Percentiles rank a stretch among this genome's conserved stretches.
Conservation (phyloP, 2,888 invertebrate species). For the Drosophila atroscutellata region DNA sequence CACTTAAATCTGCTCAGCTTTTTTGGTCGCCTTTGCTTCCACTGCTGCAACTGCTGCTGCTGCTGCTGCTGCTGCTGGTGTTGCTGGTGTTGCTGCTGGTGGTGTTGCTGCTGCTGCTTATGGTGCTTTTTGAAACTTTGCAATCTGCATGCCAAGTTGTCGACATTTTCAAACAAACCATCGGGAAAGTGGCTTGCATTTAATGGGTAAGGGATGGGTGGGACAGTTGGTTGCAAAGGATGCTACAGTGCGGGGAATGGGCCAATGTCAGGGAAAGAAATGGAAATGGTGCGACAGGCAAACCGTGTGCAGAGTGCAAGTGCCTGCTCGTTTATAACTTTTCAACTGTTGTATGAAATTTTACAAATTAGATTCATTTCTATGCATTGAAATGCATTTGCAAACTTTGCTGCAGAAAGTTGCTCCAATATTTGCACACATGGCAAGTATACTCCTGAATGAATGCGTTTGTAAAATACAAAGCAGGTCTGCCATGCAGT, state of each 20-base stretch:
- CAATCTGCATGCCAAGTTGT: constrained; percentile 80
- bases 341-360: constrained; percentile 81
- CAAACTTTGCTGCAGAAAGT: constrained; percentile 78
- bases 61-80: constrained; percentile 16
- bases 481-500: constrained; percentile 39
- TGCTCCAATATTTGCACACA: constrained; percentile 75
- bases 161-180: constrained; percentile 79
- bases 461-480: constrained; percentile 35
- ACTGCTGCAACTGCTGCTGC: constrained; percentile 20
- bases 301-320: constrained; percentile 74
- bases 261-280: constrained; percentile 5
- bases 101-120: constrained; percentile 35
- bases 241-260: constrained; percentile 7
- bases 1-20: constrained; percentile 78
- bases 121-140: constrained; percentile 76
- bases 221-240: constrained; percentile 7
- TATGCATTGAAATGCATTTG: constrained; percentile 81
- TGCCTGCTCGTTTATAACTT: constrained; percentile 81
- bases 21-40: constrained; percentile 39
- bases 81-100: constrained; percentile 26
- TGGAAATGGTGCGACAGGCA: constrained; percentile 30
- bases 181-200: constrained; percentile 40
- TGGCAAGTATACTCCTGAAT: constrained; percentile 30
- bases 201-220: constrained; percentile 12
- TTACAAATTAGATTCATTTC: constrained; percentile 81